A percentile compares a stretch with the other conserved stretches of the same genome.
Conservation (phyloP, 2,797 vertebrate genomes). For the Gymnoscopelus microlampas region DNA sequence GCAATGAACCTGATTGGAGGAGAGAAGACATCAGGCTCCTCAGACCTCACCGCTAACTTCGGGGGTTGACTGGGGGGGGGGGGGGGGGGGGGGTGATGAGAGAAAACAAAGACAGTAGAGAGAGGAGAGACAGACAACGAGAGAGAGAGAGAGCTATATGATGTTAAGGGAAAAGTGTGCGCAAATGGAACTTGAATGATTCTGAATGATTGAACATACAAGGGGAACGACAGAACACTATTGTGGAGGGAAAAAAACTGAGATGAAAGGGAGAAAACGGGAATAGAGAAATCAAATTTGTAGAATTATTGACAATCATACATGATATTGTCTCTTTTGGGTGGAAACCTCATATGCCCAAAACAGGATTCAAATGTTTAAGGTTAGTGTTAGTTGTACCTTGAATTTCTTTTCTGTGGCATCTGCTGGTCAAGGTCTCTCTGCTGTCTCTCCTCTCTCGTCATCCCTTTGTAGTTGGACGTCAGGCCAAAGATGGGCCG, state of each 20-base stretch:
- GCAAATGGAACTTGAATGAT: background rate
- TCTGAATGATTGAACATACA: background rate
- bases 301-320: too few relatives aligned
- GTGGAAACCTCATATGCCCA: too few relatives aligned
- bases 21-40: slow-evolving; percentile 82
- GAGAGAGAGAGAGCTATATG: background rate
- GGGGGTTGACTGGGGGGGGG: slow-evolving; percentile 69
- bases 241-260: too few relatives aligned
- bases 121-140: background rate
- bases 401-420: slow-evolving; percentile 89
- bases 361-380: too few relatives aligned
- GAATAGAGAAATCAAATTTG: too few relatives aligned
- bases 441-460: slow-evolving; percentile 95
- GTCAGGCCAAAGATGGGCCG: slow-evolving; percentile 96
- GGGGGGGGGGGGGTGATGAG: background rate
- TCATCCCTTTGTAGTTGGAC: slow-evolving; percentile 98
- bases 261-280: too few relatives aligned
- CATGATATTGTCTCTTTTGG: too few relatives aligned
- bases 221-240: too few relatives aligned
- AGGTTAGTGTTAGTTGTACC: slow-evolving; percentile 68
- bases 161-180: background rate
- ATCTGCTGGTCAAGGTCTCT: slow-evolving; percentile 98
- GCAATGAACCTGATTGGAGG: slow-evolving; percentile 78
- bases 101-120: slow-evolving; percentile 19
- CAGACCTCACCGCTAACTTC: slow-evolving; percentile 69